Percentiles rank a stretch among this genome's conserved stretches.
phyloP scores from a whole-genome alignment of 2,797 vertebrate genomes.

The Hirundo rustica region DNA sequence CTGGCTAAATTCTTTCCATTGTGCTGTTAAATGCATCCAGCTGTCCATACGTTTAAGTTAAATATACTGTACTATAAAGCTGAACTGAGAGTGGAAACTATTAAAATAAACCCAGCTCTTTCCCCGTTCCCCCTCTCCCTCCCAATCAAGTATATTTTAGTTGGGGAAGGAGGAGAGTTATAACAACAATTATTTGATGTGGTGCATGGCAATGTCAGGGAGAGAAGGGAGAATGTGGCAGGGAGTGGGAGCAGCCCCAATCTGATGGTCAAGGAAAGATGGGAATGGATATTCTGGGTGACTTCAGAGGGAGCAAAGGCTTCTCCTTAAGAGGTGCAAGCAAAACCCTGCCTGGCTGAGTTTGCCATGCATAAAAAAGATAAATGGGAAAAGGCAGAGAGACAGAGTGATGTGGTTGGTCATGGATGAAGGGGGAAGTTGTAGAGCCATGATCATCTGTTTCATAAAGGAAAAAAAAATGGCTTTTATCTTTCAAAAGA shows the following conservation, averaged over 20 bases:
- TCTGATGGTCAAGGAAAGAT: background rate
- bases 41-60: conserved; percentile 71
- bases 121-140: conserved; percentile 21
- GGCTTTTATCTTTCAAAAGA: background rate
- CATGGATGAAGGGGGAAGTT: background rate
- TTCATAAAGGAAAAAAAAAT: background rate
- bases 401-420: background rate
- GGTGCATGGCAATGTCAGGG: conserved; percentile 19
- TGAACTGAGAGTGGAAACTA: conserved; percentile 71
- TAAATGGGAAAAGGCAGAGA: background rate
- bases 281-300: background rate
- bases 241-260: background rate
- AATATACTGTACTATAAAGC: conserved; percentile 72
- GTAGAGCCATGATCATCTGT: background rate
- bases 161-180: conserved; percentile 52
- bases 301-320: background rate
- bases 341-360: background rate
- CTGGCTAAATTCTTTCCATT: conserved; percentile 69
- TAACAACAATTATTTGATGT: conserved; percentile 52
- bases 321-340: background rate
- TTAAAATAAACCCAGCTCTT: conserved; percentile 72
- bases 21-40: conserved; percentile 73
- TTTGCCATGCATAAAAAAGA: background rate
- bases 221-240: background rate
- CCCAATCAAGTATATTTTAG: conserved; percentile 64